Percentiles rank a stretch among this genome's conserved stretches.
phyloP scores from a whole-genome alignment of 2,113 vertebrate genomes.

The Aspidoscelis tigris region DNA sequence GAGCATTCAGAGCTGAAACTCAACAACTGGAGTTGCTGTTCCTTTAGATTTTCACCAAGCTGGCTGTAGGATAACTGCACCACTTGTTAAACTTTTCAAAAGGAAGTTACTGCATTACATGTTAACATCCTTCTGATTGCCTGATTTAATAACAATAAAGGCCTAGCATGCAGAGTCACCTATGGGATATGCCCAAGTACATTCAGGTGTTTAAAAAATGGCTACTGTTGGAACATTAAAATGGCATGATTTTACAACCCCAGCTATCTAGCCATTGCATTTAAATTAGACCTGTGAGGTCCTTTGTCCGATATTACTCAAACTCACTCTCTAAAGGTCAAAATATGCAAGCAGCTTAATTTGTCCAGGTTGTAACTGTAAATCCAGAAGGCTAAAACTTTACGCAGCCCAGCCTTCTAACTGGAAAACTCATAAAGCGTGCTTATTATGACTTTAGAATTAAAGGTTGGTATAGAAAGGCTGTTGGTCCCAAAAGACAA shows the following conservation, averaged over 20 bases:
- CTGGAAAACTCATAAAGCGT: background rate
- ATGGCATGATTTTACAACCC: conserved; percentile 12
- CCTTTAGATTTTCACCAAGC: too few species aligned
- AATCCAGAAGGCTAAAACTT: conserved; percentile 9
- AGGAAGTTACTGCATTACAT: background rate
- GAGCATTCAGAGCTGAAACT: too few species aligned
- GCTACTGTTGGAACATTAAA: background rate
- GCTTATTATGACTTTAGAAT: conserved; percentile 27
- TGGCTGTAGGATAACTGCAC: background rate
- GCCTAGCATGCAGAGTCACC: background rate
- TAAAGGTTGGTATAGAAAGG: conserved; percentile 15
- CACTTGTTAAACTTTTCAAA: background rate
- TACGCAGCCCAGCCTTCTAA: conserved; percentile 7
- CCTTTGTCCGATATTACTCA: conserved; percentile 27
- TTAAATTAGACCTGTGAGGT: conserved; percentile 43
- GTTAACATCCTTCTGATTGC: background rate
- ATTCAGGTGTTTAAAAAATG: conserved; percentile 6
- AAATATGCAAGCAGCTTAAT: conserved; percentile 27
- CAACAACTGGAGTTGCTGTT: too few species aligned
- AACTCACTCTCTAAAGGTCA: conserved; percentile 22
- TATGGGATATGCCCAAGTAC: background rate
- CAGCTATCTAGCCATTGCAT: conserved; percentile 20
- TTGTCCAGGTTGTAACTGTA: conserved; percentile 20
- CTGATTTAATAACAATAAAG: conserved; percentile 18
- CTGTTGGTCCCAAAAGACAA: conserved; percentile 18